A percentile compares a stretch with the other conserved stretches of the same genome.
Evolutionary conservation across 2,797 vertebrate genomes (phyloP).

Genomic region (Danio jaintianensis): DNA sequence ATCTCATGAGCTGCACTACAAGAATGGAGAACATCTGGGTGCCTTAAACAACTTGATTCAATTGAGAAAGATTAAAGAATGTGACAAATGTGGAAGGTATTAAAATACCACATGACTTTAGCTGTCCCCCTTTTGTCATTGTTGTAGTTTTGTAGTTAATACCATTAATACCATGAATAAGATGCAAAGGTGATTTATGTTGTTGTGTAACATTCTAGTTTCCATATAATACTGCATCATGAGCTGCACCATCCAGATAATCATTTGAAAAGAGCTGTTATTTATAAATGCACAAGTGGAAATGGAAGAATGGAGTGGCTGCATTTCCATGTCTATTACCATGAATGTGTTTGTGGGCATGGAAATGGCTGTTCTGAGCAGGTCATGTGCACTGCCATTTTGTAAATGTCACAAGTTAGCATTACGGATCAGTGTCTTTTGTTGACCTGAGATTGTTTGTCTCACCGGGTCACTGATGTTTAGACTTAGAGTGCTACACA

Average conservation of each 20-base stretch:
- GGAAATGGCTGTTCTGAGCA: neutral
- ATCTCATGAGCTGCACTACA: neutral
- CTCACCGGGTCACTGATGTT: conserved; percentile 32
- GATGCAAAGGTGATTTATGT: neutral
- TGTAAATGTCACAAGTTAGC: conserved; percentile 29
- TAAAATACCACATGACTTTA: neutral
- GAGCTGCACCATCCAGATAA: neutral
- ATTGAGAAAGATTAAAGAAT: neutral
- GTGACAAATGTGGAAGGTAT: neutral
- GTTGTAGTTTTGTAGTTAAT: neutral
- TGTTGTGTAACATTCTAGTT: conserved; percentile 2
- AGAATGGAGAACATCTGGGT: neutral
- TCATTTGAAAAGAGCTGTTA: neutral
- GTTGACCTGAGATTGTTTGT: conserved; percentile 31
- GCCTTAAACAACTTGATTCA: neutral
- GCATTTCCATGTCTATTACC: neutral
- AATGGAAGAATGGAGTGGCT: neutral
- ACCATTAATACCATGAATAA: neutral
- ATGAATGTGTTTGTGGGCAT: neutral
- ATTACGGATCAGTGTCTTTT: conserved; percentile 32
- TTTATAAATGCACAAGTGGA: neutral
- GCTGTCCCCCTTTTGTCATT: neutral
- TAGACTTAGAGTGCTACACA: conserved; percentile 22
- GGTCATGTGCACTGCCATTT: conserved; percentile 30
- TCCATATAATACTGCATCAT: neutral